Evolutionary conservation across 2,113 vertebrate genomes (phyloP), one percentile per base, ranked within the genome.

Genomic region (pig (Sus scrofa)): DNA sequence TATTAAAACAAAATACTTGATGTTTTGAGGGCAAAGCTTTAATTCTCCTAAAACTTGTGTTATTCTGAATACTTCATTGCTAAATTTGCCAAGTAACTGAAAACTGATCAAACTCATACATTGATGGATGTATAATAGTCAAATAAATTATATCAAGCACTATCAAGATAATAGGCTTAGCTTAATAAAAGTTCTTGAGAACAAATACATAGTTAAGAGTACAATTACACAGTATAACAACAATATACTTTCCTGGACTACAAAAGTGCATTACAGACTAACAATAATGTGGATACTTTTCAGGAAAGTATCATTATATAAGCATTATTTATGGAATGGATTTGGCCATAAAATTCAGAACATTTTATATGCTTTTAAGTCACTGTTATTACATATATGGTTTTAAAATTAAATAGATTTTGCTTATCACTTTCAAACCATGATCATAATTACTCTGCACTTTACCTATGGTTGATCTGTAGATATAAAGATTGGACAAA

Each of bases 71-170:
- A 22, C 24, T 86, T 71, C 37, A 1, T 77, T 68, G 22, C 27
- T 96, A 83, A 56, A 78, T 86, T 92, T 82, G 12, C 22, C 87
- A 96, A 91, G 44, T 62, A 81, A 70, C 3, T 77, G 68, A 94
- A 93, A 82, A 96, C 13, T n/a, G 44, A 71, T 50, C 44, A 56
- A 84, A 85, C 14, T 74, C 52, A 70, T 50, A 73, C 30, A 83
- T 1, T 44, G 65, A 62, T 44, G n/a, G 86, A 32, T 73, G 14
- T 89, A 11, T 63, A 62, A n/a, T 56, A 44, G 60, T 89, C 37
- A 91, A 95, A 86, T 73, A 95, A 67, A 54, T 91, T 13, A 44
- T 56, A 86, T 52, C 67, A 93, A 56, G 39, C 22, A 83, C 18
- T 19, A 65, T 67, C n/a, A 32, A 86, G 44, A 86, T 75, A 75